Evolutionary conservation across 2,888 invertebrate species (phyloP).

Genomic region (Drosophila sordidula): DNA sequence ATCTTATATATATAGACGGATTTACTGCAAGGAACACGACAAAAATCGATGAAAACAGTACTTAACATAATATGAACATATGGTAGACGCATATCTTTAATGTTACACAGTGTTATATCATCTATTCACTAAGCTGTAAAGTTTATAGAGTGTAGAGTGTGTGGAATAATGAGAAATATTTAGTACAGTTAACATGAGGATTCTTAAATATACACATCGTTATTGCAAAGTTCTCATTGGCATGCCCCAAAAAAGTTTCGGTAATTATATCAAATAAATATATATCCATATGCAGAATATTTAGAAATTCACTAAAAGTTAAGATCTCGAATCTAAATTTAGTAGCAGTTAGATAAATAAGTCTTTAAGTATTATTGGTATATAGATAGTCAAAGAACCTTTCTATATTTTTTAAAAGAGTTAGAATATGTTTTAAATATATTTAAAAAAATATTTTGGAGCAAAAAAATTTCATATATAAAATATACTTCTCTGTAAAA

Average conservation of each 20-base stretch:
- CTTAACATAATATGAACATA: slow-evolving; percentile 52
- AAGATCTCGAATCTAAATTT: too few relatives aligned
- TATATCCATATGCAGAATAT: too few relatives aligned
- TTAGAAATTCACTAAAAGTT: too few relatives aligned
- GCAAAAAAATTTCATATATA: neutral
- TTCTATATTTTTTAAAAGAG: too few relatives aligned
- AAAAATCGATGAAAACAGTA: slow-evolving; percentile 56
- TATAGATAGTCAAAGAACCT: too few relatives aligned
- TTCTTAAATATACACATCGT: slow-evolving; percentile 11
- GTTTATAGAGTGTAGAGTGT: slow-evolving; percentile 1
- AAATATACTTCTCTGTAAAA: too few relatives aligned
- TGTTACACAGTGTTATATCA: slow-evolving; percentile 25
- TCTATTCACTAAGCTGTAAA: slow-evolving; percentile 48
- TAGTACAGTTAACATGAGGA: neutral
- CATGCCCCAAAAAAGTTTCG: slow-evolving; percentile 2
- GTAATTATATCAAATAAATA: too few relatives aligned
- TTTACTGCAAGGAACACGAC: slow-evolving; percentile 82
- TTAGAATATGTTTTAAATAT: too few relatives aligned
- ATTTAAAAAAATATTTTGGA: neutral
- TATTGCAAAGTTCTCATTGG: slow-evolving; percentile 71
- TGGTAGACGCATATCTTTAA: slow-evolving; percentile 56
- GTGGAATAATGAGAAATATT: slow-evolving; percentile 17
- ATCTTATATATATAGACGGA: slow-evolving; percentile 79
- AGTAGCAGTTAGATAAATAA: too few relatives aligned
- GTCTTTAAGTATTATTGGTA: too few relatives aligned